Evolutionary conservation across 2,113 vertebrate species (phyloP), one percentile per base, ranked within the genome.

Genomic region (Sclerurus mexicanus): DNA sequence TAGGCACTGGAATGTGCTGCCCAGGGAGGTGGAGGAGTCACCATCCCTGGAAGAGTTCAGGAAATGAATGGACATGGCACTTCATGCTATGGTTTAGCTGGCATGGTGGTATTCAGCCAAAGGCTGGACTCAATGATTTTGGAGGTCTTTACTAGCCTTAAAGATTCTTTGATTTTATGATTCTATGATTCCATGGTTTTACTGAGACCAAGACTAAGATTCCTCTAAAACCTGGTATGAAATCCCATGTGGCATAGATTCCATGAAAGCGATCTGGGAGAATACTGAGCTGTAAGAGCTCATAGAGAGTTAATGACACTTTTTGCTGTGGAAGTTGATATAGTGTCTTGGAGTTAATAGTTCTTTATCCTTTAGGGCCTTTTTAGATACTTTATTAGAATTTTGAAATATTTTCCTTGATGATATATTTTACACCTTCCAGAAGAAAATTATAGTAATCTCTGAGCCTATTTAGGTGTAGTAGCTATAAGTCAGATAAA

Each of bases 171-270:
- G 50, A 52, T 52, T 25, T 50, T 35, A 35, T 69, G 30, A 28
- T 46, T 74, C 73, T 39, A 52, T 37, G 18, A 40, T 31, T 53
- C 21, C 62, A 2, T 76, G 12, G 18, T 69, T 62, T 87, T 95
- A 11, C n/a, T 73, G 46, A 10, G 18, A 91, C 10, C 3, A 53
- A 7, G 20, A 72, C 17, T 58, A 37, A 83, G n/a, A 35, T 37
- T 68, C 21, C 24, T 35, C 2, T 28, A 79, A 79, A 77, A 40
- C 14, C 13, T 24, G 1, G 4, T 85, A 15, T 66, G 71, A 90
- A 80, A 73, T 5, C 2, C 30, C 1, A 0, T 13, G 13, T 24
- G 20, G 3, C 5, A 14, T 31, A 59, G 0, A 0, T 46, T 58
- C 35, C 31, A 1, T n/a, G 49, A 23, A 76, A 60, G 7, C 3